Conservation (phyloP, 1,140 invertebrate species). For the Drosophila parabipectinata region DNA sequence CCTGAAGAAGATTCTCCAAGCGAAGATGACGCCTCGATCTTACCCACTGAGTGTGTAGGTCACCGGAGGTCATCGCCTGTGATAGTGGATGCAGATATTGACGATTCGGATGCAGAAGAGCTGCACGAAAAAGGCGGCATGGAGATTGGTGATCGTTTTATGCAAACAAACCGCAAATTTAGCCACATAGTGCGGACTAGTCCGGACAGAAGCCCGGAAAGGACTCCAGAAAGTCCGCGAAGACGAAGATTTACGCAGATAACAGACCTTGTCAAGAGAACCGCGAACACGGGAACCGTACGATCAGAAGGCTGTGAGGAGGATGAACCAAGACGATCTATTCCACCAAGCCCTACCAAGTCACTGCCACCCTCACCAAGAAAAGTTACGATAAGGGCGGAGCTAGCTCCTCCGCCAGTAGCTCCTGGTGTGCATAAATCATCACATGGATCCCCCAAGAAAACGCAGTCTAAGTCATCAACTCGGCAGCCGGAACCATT, state of each 20-base stretch:
- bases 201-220: constrained; percentile 17
- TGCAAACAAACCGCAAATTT: constrained; percentile 73
- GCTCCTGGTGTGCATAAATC: neutral
- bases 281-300: neutral
- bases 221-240: neutral
- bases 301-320: neutral
- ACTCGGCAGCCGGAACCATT: neutral
- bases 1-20: constrained; percentile 28
- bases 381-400: neutral
- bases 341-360: constrained; percentile 34
- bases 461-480: neutral
- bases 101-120: constrained; percentile 39
- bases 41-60: neutral
- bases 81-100: constrained; percentile 63
- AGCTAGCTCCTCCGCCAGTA: neutral
- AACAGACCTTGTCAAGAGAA: constrained; percentile 51
- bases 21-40: constrained; percentile 20
- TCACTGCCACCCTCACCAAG: constrained; percentile 36
- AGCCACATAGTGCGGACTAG: constrained; percentile 56
- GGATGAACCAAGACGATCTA: neutral
- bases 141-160: constrained; percentile 66
- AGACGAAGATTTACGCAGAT: constrained; percentile 68
- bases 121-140: constrained; percentile 24
- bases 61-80: constrained; percentile 57
- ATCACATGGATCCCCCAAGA: constrained; percentile 12